A percentile compares a stretch with the other conserved stretches of the same genome.
These are phyloP conservation scores for Sipha flava DNA, from an alignment of 1,140 invertebrate genomes.

Conservation along the genomic window DNA sequence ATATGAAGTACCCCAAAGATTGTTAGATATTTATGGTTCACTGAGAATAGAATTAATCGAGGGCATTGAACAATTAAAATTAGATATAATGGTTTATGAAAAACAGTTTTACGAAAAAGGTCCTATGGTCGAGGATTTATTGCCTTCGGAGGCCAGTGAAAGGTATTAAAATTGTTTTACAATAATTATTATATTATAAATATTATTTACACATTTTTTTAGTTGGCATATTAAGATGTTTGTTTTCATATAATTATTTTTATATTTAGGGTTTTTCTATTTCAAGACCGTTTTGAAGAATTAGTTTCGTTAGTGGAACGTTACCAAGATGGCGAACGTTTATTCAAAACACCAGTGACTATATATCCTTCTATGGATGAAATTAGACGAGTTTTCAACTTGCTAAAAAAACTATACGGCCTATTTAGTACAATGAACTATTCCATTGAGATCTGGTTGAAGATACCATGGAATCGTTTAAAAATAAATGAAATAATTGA, in stretches of 20 bases:
- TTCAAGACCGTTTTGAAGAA: constrained; percentile 82
- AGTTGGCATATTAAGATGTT: too few relatives aligned
- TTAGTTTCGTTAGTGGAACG: constrained; percentile 86
- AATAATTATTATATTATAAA: too few relatives aligned
- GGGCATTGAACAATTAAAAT: not conserved
- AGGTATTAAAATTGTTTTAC: too few relatives aligned
- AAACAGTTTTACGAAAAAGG: not conserved
- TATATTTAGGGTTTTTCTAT: constrained; percentile 16
- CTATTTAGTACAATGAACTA: constrained; percentile 91
- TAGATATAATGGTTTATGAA: not conserved
- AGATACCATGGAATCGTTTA: constrained; percentile 90
- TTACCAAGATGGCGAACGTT: constrained; percentile 85
- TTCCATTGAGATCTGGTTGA: constrained; percentile 88
- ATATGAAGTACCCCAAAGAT: not conserved
- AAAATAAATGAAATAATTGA: constrained; percentile 97
- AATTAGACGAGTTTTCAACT: constrained; percentile 90
- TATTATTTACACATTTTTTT: too few relatives aligned
- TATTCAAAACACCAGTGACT: constrained; percentile 81
- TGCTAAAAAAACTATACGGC: constrained; percentile 90
- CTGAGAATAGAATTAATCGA: not conserved
- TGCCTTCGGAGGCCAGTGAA: not conserved
- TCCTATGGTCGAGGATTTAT: not conserved
- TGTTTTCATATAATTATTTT: too few relatives aligned
- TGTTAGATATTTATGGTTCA: not conserved
- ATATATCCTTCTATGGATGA: constrained; percentile 85